These are phyloP conservation scores for Pygathrix nemaeus DNA, from an alignment of 2,113 vertebrate genomes.

Conservation along the genomic window DNA sequence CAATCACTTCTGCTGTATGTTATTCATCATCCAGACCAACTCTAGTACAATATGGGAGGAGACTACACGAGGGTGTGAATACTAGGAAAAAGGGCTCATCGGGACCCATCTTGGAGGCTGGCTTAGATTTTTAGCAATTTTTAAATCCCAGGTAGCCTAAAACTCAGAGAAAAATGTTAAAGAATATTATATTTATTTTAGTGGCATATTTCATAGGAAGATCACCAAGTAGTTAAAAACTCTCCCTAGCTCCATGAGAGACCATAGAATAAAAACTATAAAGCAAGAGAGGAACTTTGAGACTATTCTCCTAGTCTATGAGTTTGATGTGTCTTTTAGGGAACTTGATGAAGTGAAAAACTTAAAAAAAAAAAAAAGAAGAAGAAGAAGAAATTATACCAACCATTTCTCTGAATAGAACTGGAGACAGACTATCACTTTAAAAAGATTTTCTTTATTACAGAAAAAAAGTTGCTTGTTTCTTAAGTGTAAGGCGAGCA, in stretches of 20 bases:
- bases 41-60: not conserved
- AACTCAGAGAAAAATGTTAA: not conserved
- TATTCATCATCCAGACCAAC: not conserved
- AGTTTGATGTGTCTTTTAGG: not conserved
- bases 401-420: not conserved
- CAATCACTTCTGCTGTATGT: not conserved
- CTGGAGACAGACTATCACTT: not conserved
- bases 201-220: not conserved
- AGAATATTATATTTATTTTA: not conserved
- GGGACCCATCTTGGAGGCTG: not conserved
- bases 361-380: not conserved
- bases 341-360: not conserved
- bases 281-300: not conserved
- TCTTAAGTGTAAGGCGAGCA: not conserved
- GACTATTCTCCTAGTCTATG: not conserved
- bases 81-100: too few relatives aligned
- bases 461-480: not conserved
- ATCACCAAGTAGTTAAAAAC: not conserved
- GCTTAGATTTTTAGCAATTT: not conserved
- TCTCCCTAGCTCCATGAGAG: not conserved
- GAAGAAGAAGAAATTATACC: not conserved
- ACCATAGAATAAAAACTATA: not conserved
- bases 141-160: not conserved
- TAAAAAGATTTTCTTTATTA: not conserved
- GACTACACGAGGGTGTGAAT: accelerated